Percentiles rank a stretch among this genome's conserved stretches.
phyloP scores from a whole-genome alignment of 1,140 invertebrate species.

The Palaemon carinicauda region DNA sequence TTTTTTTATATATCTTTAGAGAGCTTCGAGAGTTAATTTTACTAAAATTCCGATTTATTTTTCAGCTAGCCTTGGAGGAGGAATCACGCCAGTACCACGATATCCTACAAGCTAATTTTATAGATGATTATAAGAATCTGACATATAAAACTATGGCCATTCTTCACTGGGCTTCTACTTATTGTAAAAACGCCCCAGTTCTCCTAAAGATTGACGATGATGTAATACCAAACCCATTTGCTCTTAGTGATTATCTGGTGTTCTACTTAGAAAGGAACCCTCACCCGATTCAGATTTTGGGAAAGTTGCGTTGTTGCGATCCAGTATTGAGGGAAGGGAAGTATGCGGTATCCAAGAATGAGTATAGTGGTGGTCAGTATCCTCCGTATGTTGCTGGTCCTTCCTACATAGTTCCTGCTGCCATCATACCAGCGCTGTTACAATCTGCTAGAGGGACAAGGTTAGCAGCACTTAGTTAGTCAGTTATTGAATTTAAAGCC shows the following conservation, averaged over 20 bases:
- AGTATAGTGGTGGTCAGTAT: background rate
- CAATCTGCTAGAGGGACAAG: background rate
- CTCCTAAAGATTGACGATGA: slow-evolving; percentile 65
- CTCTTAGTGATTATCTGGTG: background rate
- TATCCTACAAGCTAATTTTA: slow-evolving; percentile 61
- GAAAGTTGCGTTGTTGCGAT: slow-evolving; percentile 4
- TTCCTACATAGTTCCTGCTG: background rate
- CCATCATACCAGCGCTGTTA: background rate
- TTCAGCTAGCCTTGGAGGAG: background rate
- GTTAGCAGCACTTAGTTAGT: no score
- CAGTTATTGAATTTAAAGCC: no score
- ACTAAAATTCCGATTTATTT: background rate
- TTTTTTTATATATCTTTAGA: no score
- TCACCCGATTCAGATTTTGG: background rate
- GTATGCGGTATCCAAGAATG: background rate
- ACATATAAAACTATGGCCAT: slow-evolving; percentile 63
- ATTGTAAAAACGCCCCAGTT: slow-evolving; percentile 61
- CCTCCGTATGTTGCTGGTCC: slow-evolving; percentile 20
- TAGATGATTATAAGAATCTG: slow-evolving; percentile 64
- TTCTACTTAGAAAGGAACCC: background rate
- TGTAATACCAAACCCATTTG: slow-evolving; percentile 60
- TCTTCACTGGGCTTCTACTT: slow-evolving; percentile 61
- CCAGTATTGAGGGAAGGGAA: background rate
- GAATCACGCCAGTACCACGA: slow-evolving; percentile 49
- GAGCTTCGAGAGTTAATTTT: background rate